Evolutionary conservation across 2,797 vertebrate species (phyloP), one percentile per base, ranked within the genome.

Genomic region (Clarias platycephalus): DNA sequence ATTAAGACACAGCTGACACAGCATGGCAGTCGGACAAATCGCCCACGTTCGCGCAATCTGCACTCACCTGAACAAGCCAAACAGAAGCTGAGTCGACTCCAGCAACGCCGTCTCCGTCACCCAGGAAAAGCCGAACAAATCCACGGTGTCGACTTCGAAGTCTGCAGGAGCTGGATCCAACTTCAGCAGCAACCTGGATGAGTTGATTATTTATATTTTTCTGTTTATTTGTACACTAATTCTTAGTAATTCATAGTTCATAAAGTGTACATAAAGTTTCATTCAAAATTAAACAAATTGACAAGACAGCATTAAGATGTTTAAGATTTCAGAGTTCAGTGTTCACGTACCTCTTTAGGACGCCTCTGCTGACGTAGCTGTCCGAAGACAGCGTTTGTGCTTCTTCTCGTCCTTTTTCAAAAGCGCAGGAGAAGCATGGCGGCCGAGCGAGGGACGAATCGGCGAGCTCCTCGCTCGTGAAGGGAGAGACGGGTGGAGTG

Each of bases 51-150:
- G 83, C 10, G 22, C 71, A 87, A 79, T 31, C 75, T 81, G 78
- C 7, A 62, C 86, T 86, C 94, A 99, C 98, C 97, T 97, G 90
- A 97, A 94, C 79, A 99, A 94, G 90, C 97, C 96, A 91, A 99
- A 99, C 26, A 99, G 95, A 72, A 97, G 89, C 88, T 91, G 95
- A 83, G 95, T 95, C 68, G 96, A 98, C 92, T 97, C 96, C 85
- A 96, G 95, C 88, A 99, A 92, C 4, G 97, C 97, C 1, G 89
- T 98, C 94, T 98, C 97, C 31, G 97, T 97, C 80, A 97, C 97
- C 97, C 97, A 99, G 22, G 94, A 91, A 90, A 98, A 97, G 87
- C 95, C 97, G 93, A 99, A 99, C 74, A 99, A 91, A 89, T 98
- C 97, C 79, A 97, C 92, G 0, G 94, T 95, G 91, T 97, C 96